Percentiles rank a stretch among this genome's conserved stretches.
phyloP scores from a whole-genome alignment of 2,113 vertebrate species.

The Hyperoodon ampullatus region DNA sequence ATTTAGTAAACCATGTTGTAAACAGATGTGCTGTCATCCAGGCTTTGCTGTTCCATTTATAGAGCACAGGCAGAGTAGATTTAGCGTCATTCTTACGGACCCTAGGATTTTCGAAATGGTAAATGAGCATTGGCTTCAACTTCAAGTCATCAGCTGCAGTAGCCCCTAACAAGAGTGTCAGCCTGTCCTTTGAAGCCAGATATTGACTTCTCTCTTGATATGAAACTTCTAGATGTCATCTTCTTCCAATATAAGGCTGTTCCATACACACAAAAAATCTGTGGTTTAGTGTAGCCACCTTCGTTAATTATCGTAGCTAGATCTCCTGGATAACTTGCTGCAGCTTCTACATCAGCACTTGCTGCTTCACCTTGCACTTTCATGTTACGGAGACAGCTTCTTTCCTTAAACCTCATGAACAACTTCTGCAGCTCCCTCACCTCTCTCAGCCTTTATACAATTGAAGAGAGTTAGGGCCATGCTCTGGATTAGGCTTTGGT shows the following conservation, averaged over 20 bases:
- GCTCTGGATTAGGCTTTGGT: not conserved
- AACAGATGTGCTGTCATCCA: not conserved
- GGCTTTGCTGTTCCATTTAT: not conserved
- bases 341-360: too few species aligned
- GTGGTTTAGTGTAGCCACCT: not conserved
- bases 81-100: not conserved
- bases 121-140: not conserved
- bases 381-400: rapidly evolving
- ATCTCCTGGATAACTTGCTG: not conserved
- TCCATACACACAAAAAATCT: too few species aligned
- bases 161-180: not conserved
- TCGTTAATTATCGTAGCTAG: not conserved
- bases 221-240: not conserved
- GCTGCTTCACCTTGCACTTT: not conserved
- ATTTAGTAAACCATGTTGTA: not conserved
- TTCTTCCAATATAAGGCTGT: not conserved
- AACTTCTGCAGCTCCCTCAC: not conserved
- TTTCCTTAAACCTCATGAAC: not conserved
- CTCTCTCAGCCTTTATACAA: not conserved
- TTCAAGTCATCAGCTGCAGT: not conserved
- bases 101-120: not conserved
- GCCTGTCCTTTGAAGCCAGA: not conserved
- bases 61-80: not conserved
- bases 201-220: not conserved
- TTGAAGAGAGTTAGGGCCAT: not conserved